Evolutionary conservation across 2,797 vertebrate genomes (phyloP).

Genomic region (Anisognathus igniventris): DNA sequence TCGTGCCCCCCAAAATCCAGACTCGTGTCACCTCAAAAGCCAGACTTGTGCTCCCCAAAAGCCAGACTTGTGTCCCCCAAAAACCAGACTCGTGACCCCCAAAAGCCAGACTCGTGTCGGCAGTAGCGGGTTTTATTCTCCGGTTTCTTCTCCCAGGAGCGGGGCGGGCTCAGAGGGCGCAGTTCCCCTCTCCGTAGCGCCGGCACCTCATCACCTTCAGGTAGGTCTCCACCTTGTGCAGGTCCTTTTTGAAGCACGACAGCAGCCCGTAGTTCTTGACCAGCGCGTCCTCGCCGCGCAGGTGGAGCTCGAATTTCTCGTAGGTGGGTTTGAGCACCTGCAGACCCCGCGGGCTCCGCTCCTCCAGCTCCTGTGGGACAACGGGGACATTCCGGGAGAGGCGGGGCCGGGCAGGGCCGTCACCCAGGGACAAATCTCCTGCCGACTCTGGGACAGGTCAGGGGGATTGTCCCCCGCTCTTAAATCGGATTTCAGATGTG

Average conservation of each 20-base stretch:
- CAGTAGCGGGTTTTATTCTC: not conserved
- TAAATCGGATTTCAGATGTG: fast-evolving
- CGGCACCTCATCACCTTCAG: constrained; percentile 91
- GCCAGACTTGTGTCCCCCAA: too few relatives aligned
- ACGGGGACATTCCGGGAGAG: not conserved
- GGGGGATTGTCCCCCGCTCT: fast-evolving
- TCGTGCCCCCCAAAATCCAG: too few relatives aligned
- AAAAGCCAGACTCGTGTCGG: not conserved
- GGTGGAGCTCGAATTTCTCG: constrained; percentile 83
- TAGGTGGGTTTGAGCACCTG: constrained; percentile 78
- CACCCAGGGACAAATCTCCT: not conserved
- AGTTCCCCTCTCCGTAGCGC: constrained; percentile 88
- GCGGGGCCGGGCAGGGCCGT: not conserved
- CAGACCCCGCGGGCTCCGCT: constrained; percentile 50
- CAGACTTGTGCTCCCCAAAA: too few relatives aligned
- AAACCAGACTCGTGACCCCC: not conserved
- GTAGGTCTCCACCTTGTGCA: constrained; percentile 96
- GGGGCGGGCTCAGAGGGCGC: constrained; percentile 67
- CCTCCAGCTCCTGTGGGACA: constrained; percentile 73
- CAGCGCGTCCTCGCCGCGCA: constrained; percentile 76
- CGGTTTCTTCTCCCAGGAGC: not conserved
- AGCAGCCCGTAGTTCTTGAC: constrained; percentile 85
- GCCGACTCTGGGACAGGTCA: not conserved
- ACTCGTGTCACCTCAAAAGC: too few relatives aligned
- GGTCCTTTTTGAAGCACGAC: constrained; percentile 94